Percentiles rank a stretch among this genome's conserved stretches.
These are phyloP conservation scores for Penelope pileata DNA, from an alignment of 2,113 vertebrate genomes.

Conservation along the genomic window DNA sequence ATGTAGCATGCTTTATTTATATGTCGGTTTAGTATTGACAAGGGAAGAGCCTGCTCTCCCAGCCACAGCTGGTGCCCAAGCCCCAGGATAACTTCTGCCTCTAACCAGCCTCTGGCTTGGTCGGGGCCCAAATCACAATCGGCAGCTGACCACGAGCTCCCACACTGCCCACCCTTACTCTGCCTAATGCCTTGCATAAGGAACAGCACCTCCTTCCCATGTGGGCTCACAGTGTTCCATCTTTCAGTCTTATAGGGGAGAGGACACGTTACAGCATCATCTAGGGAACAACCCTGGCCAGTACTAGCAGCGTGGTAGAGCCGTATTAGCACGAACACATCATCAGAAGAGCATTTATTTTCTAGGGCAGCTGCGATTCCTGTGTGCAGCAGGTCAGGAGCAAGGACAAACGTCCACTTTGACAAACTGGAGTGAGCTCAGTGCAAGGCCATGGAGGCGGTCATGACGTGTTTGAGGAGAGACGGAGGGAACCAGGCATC, in stretches of 20 bases:
- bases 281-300: neutral
- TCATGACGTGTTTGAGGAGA: neutral
- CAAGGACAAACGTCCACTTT: neutral
- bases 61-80: neutral
- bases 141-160: neutral
- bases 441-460: accelerated
- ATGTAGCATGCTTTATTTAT: neutral
- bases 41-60: neutral
- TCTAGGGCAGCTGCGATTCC: neutral
- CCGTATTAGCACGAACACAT: neutral
- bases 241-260: neutral
- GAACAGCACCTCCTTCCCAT: accelerated
- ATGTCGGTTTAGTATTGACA: neutral
- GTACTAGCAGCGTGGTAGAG: neutral
- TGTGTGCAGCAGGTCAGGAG: neutral
- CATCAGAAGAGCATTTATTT: neutral
- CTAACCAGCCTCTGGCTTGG: neutral
- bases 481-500: neutral
- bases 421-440: neutral
- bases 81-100: neutral
- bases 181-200: neutral
- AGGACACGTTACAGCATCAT: accelerated
- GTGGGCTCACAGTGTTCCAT: neutral
- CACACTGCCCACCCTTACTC: accelerated
- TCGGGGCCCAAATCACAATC: neutral